Conservation (phyloP, 2,113 vertebrate species). For the Carollia perspicillata region DNA sequence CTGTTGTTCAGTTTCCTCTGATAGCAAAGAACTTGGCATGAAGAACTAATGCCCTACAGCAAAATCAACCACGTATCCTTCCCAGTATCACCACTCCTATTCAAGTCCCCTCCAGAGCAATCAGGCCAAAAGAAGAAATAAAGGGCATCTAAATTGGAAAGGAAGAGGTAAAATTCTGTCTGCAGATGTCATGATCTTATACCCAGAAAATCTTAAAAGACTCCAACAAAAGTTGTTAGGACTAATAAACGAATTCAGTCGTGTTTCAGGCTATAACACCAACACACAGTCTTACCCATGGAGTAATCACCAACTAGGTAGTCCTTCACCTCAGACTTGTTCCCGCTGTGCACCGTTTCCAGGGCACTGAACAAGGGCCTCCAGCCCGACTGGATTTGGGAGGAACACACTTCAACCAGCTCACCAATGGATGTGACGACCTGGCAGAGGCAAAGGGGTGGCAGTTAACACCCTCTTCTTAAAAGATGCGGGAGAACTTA, state of each 20-base stretch:
- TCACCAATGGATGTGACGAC: conserved; percentile 97
- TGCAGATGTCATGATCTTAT: neutral
- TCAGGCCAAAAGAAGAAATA: neutral
- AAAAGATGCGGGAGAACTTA: neutral
- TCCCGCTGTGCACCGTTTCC: conserved; percentile 91
- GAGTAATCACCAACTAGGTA: conserved; percentile 95
- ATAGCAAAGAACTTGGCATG: neutral
- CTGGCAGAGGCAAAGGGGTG: conserved; percentile 74
- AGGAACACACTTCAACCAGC: conserved; percentile 96
- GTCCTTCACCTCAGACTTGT: conserved; percentile 93
- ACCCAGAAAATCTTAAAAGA: neutral
- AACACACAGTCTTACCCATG: conserved; percentile 85
- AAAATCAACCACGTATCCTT: conserved; percentile 38
- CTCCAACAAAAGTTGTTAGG: neutral
- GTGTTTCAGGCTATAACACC: neutral
- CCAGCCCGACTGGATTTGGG: conserved; percentile 97
- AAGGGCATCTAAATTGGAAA: neutral
- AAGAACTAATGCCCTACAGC: neutral
- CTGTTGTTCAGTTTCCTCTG: neutral
- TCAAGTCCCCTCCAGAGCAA: neutral
- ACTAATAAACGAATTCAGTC: neutral
- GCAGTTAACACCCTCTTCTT: neutral
- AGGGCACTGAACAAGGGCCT: conserved; percentile 96
- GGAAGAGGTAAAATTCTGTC: neutral
- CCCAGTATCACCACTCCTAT: neutral